Percentiles rank a stretch among this genome's conserved stretches.
phyloP scores from a whole-genome alignment of 2,888 invertebrate genomes.

The Tipula vernalis region DNA sequence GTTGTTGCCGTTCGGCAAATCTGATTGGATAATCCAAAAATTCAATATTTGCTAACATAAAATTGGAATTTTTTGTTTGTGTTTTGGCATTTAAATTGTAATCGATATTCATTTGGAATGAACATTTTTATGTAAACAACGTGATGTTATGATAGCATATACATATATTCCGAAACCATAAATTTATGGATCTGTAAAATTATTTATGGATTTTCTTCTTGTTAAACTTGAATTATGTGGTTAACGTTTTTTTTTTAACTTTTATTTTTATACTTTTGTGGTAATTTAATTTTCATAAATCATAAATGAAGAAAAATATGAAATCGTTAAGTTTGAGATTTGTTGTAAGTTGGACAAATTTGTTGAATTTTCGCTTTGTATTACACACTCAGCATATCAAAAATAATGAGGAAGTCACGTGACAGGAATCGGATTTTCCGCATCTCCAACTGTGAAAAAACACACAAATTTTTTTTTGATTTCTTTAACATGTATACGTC shows the following conservation, averaged over 20 bases:
- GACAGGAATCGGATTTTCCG: slow-evolving; percentile 15
- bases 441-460: slow-evolving; percentile 14
- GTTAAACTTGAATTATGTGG: slow-evolving; percentile 4
- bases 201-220: neutral
- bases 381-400: slow-evolving; percentile 14
- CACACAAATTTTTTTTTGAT: neutral
- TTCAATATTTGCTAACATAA: neutral
- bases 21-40: neutral
- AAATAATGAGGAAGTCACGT: slow-evolving; percentile 19
- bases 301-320: neutral
- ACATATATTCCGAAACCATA: neutral
- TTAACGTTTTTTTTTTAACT: neutral
- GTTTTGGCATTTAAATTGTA: neutral
- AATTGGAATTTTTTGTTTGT: neutral
- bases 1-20: neutral
- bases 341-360: slow-evolving; percentile 6
- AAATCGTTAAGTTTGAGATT: neutral
- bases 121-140: neutral
- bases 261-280: neutral
- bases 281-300: neutral
- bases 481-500: neutral
- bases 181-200: neutral
- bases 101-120: slow-evolving; percentile 4
- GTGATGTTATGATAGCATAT: neutral
- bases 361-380: slow-evolving; percentile 11